Base-by-base conservation (phyloP, 2,888 invertebrate species). In the Pollenia labialis region DNA sequence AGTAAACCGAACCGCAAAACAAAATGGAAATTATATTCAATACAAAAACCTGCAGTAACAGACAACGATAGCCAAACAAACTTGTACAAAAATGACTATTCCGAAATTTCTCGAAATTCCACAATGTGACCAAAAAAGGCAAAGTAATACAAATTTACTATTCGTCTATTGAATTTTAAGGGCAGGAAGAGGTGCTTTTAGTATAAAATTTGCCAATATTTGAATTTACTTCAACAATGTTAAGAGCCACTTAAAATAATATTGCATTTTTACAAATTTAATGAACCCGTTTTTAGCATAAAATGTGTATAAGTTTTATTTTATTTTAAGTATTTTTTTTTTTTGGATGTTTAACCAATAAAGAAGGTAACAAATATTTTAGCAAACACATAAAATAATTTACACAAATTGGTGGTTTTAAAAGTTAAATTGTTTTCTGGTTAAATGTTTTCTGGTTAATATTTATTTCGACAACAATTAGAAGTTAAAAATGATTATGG, bases 341-440 rank as follows among this genome's bases (percentile, higher is more conserved):
- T 32, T 9, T 16, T 64, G 32, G 32, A 32, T 32, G 6, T 23
- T 23, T 16, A 46, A 58, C 6, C 10, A 12, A n/a, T 40, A 14
- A 2, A 60, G 50, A 62, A 9, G 11, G 16, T 32, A 46, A 48
- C 18, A 68, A 48, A 4, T 44, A 75, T n/a, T 66, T 56, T 9
- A 42, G 12, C 12, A 18, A 40, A 56, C 12, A 32, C 44, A 68
- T 48, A 16, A 40, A 42, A 76, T 54, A 52, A 76, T 64, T 69
- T 68, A 50, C 66, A 48, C 66, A 46, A 79, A 79, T 60, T 79
- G 58, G 42, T 60, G 60, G 79, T 69, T 69, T 58, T 58, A 8
- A 42, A 69, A 79, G 50, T 69, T 60, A 50, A 60, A 60, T 52
- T 69, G 23, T 60, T 69, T 60, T 69, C 12, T 50, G 79, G 68